These are phyloP conservation scores for Piliocolobus tephrosceles DNA, from an alignment of 2,113 vertebrate genomes.

Conservation along the genomic window DNA sequence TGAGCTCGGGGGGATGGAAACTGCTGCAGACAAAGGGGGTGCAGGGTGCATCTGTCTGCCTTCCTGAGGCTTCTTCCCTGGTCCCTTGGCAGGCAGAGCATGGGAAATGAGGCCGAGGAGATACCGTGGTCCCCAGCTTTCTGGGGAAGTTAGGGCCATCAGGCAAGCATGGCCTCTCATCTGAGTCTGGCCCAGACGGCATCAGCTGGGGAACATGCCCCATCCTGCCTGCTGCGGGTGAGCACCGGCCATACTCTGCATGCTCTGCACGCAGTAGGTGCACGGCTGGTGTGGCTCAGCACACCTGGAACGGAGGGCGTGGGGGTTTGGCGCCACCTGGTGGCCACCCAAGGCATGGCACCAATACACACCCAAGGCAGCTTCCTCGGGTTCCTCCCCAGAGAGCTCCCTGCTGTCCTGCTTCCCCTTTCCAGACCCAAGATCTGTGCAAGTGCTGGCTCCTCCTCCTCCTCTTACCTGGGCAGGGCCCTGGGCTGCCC, in stretches of 20 bases:
- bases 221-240: background rate
- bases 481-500: background rate
- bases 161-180: background rate
- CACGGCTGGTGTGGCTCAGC: background rate
- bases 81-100: background rate
- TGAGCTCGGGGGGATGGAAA: background rate
- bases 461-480: fast-evolving
- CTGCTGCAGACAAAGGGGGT: background rate
- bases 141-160: background rate
- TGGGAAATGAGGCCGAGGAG: background rate
- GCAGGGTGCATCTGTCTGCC: no score
- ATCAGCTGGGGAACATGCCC: background rate
- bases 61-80: background rate
- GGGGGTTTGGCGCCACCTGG: fast-evolving
- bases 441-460: fast-evolving
- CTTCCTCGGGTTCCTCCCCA: background rate
- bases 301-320: fast-evolving
- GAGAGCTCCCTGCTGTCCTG: background rate
- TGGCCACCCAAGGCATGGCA: fast-evolving
- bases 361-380: fast-evolving
- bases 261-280: background rate
- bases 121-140: fast-evolving
- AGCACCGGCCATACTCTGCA: background rate
- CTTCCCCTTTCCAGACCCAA: background rate
- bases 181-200: background rate